These are phyloP conservation scores for Tenthredo distinguenda DNA, from an alignment of 2,888 invertebrate species.

Conservation along the genomic window DNA sequence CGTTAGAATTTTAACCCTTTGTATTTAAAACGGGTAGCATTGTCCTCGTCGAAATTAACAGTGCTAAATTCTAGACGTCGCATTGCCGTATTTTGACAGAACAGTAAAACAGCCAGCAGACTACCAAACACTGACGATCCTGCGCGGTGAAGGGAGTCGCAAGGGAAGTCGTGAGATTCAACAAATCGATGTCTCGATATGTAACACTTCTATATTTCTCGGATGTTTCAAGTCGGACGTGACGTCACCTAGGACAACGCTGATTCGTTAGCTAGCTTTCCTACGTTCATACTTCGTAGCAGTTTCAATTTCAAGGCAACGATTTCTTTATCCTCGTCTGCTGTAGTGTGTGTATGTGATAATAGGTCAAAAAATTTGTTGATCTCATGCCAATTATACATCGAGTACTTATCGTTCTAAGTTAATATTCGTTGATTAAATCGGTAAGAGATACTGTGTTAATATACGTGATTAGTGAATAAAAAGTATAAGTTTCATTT, in stretches of 20 bases:
- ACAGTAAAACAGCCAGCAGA: conserved; percentile 54
- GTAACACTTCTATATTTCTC: background rate
- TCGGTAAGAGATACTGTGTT: background rate
- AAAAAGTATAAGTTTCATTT: background rate
- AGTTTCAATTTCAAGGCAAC: conserved; percentile 30
- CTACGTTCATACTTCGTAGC: background rate
- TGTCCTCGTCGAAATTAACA: conserved; percentile 2
- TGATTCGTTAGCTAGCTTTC: conserved; percentile 20
- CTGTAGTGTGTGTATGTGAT: conserved; percentile 14
- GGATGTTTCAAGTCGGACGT: conserved; percentile 29
- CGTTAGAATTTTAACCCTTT: conserved; percentile 1
- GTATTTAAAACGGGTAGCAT: conserved; percentile 20
- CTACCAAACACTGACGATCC: conserved; percentile 55
- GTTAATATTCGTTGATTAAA: background rate
- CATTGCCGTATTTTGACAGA: conserved; percentile 65
- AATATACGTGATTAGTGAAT: background rate
- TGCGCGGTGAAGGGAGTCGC: conserved; percentile 61
- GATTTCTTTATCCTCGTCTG: conserved; percentile 9
- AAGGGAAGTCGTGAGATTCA: background rate
- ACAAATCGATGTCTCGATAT: conserved; percentile 42
- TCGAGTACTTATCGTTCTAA: conserved; percentile 29
- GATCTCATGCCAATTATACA: conserved; percentile 29
- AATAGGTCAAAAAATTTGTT: conserved; percentile 30
- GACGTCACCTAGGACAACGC: conserved; percentile 3
- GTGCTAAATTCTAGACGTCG: conserved; percentile 43